A percentile compares a stretch with the other conserved stretches of the same genome.
phyloP scores from a whole-genome alignment of 2,888 invertebrate species.

The Holacanthella duospinosa region DNA sequence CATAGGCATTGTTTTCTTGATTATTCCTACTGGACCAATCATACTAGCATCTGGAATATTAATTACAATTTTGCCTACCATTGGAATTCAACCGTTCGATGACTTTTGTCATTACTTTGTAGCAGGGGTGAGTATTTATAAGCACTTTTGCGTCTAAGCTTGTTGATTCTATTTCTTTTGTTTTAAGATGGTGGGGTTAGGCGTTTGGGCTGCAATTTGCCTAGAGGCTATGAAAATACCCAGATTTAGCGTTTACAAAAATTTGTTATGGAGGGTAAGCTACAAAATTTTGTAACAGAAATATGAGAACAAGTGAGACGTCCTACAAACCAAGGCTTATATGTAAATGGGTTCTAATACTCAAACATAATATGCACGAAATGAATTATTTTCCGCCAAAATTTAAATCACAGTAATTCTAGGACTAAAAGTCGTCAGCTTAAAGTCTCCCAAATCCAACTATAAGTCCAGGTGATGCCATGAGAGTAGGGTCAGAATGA shows the following conservation, averaged over 20 bases:
- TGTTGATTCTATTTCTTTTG: not conserved
- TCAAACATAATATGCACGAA: no score
- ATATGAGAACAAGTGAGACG: no score
- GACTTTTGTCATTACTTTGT: slow-evolving; percentile 3
- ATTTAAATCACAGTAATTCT: no score
- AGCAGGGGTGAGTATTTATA: slow-evolving; percentile 5
- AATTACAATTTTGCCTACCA: slow-evolving; percentile 1
- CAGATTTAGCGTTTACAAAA: slow-evolving; percentile 7
- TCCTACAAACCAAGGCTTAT: no score
- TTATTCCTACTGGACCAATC: not conserved
- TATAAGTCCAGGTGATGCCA: no score
- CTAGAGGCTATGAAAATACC: slow-evolving; percentile 6
- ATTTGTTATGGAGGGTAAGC: slow-evolving; percentile 3
- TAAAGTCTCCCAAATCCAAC: no score
- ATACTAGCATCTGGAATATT: not conserved
- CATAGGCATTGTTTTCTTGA: not conserved
- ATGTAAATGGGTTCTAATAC: no score
- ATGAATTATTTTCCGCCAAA: no score
- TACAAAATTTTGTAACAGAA: not conserved
- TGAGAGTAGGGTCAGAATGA: no score
- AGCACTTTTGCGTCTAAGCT: no score
- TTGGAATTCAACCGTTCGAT: not conserved
- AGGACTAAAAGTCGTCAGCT: no score
- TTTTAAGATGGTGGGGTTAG: slow-evolving; percentile 2
- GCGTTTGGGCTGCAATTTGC: slow-evolving; percentile 2